These are phyloP conservation scores for Andrena chrysosceles DNA, from an alignment of 2,888 invertebrate species.

Conservation along the genomic window DNA sequence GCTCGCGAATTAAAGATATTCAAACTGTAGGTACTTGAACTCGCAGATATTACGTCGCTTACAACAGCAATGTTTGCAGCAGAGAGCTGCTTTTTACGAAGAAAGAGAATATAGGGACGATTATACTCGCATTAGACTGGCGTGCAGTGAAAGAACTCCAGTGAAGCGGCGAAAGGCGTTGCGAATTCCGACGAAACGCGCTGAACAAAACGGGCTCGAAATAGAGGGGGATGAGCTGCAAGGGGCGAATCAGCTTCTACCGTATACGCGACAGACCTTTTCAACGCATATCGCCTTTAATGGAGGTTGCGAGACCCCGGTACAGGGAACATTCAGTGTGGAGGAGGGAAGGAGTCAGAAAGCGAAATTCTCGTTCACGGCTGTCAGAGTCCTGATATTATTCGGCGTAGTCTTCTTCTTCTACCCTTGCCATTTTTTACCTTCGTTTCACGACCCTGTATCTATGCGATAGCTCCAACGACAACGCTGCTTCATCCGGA, in stretches of 20 bases:
- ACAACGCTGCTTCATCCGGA: constrained; percentile 8
- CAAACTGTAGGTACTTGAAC: neutral
- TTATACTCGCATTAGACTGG: constrained; percentile 4
- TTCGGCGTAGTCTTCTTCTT: constrained; percentile 33
- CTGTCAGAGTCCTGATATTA: constrained; percentile 51
- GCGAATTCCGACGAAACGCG: constrained; percentile 25
- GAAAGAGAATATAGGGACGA: neutral
- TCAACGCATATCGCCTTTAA: constrained; percentile 70
- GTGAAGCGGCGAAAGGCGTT: constrained; percentile 12
- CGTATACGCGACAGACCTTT: constrained; percentile 60
- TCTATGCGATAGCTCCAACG: constrained; percentile 2
- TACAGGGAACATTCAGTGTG: constrained; percentile 57
- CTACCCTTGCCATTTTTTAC: constrained; percentile 13
- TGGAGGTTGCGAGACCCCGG: constrained; percentile 63
- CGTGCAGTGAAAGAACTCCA: neutral
- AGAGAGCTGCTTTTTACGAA: neutral
- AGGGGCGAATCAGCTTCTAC: constrained; percentile 57
- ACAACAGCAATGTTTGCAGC: neutral
- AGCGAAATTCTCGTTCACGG: constrained; percentile 53
- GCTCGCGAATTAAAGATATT: neutral
- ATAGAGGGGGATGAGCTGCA: constrained; percentile 28
- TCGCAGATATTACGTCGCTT: neutral
- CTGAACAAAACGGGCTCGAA: constrained; percentile 31
- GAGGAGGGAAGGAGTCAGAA: constrained; percentile 28
- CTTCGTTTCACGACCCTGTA: constrained; percentile 31